Base-by-base conservation (phyloP, 2,113 vertebrate species). In the Hyla sarda region DNA sequence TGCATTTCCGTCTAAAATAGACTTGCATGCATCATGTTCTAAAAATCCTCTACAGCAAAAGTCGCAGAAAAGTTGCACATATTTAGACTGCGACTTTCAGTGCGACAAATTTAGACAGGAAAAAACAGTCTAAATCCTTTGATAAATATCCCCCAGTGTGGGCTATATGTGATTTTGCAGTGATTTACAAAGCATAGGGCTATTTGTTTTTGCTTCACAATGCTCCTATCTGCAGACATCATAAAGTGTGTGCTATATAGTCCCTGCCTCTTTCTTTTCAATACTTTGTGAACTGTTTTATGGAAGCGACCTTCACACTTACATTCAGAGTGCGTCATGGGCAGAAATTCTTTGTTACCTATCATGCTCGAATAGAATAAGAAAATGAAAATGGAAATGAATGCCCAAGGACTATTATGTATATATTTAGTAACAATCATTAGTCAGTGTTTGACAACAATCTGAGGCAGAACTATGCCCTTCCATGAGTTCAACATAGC, bases 241-340 rank as follows among this genome's bases (percentile, higher is more conserved):
- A 78, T 28, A 77, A 76, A 1, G 1, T 37, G 37, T 62, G 62
- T 41, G 14, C 23, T 80, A 25, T 13, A n/a, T 12, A 62, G 77
- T 17, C n/a, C 32, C 54, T 58, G 77, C 54, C 30, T 65, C 34
- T 58, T 17, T 80, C 76, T 58, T 62, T 80, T 28, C 23, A 80
- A 62, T 60, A 79, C 32, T 32, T 25, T 45, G 62, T 62, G 78
- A 80, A 58, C 32, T 45, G 56, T 80, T 60, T 60, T 80, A 80
- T 45, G 23, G 56, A 28, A 81, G 47, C 32, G n/a, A 62, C 78
- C 37, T 62, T 81, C 78, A 47, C 37, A 47, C 25, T 48, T 56
- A 28, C 78, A 81, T 65, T 34, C 34, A 81, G 14, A 34, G 28
- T 54, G 50, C 75, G 30, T 54, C 14, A 54, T 34, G 48, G 21